Evolutionary conservation across 2,888 invertebrate genomes (phyloP).

Genomic region (Stratiomys singularior): DNA sequence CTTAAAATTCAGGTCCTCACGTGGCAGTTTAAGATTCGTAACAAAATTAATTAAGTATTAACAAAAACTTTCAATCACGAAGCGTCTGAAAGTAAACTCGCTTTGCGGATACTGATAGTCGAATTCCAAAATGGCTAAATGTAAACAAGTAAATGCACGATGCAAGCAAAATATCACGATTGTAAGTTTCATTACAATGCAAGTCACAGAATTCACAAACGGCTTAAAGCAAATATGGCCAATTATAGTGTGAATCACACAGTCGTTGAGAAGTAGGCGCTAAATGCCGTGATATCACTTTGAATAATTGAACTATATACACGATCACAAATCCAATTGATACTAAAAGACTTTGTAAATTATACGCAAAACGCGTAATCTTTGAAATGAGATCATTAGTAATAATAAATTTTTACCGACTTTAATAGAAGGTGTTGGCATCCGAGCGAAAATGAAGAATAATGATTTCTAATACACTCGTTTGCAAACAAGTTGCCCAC

Average conservation of each 20-base stretch:
- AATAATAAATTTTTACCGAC: no score
- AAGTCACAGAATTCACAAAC: background rate
- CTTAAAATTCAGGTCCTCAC: background rate
- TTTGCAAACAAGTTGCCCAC: no score
- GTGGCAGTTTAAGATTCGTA: background rate
- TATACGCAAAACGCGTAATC: no score
- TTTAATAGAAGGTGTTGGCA: no score
- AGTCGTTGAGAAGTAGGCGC: background rate
- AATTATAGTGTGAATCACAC: background rate
- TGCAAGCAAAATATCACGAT: background rate
- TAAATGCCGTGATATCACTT: background rate
- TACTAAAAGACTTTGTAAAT: no score
- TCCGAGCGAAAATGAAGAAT: no score
- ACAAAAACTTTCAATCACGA: slow-evolving; percentile 8
- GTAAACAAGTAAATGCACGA: background rate
- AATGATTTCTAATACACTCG: no score
- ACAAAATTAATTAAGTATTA: background rate
- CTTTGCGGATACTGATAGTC: background rate
- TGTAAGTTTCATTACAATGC: background rate
- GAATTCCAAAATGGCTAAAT: background rate
- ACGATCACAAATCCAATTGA: no score
- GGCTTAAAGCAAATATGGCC: background rate
- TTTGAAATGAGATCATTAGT: no score
- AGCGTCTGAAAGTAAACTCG: background rate
- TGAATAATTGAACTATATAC: background rate